Percentiles rank a stretch among this genome's conserved stretches.
Evolutionary conservation across 2,113 vertebrate genomes (phyloP).

Genomic region (Heterochromis multidens): DNA sequence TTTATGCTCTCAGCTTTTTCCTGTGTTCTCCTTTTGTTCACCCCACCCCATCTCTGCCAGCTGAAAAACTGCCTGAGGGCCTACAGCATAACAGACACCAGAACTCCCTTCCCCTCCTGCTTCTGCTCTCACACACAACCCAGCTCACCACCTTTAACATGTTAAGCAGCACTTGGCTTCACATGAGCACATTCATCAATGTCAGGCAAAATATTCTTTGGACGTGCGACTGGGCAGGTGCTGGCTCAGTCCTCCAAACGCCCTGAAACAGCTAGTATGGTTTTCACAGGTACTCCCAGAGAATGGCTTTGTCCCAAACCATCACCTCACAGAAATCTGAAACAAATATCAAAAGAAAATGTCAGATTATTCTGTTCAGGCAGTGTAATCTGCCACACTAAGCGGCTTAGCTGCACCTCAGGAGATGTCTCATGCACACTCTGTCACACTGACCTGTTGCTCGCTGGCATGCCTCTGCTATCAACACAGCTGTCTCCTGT

Average conservation of each 20-base stretch:
- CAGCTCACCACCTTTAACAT: slow-evolving; percentile 20
- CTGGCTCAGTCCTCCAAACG: not conserved
- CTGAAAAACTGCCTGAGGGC: slow-evolving; percentile 43
- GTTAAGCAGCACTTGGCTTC: slow-evolving; percentile 24
- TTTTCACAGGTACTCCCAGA: not conserved
- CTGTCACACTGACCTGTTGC: slow-evolving; percentile 28
- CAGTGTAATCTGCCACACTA: slow-evolving; percentile 38
- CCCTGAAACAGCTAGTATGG: not conserved
- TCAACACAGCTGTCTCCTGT: slow-evolving; percentile 33
- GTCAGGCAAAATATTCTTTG: slow-evolving; percentile 41
- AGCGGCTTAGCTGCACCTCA: slow-evolving; percentile 43
- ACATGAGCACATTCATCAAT: slow-evolving; percentile 53
- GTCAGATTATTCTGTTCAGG: slow-evolving; percentile 25
- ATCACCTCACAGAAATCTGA: slow-evolving; percentile 17
- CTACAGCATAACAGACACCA: slow-evolving; percentile 53
- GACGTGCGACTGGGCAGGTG: slow-evolving; percentile 54
- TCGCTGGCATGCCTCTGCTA: slow-evolving; percentile 17
- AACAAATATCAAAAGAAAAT: slow-evolving; percentile 40
- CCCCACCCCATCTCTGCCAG: not conserved
- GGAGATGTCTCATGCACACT: slow-evolving; percentile 15
- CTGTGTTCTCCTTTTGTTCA: slow-evolving; percentile 9
- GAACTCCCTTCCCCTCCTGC: slow-evolving; percentile 49
- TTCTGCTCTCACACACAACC: slow-evolving; percentile 37
- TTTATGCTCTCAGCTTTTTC: not conserved
- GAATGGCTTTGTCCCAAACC: slow-evolving; percentile 1